Evolutionary conservation across 1,140 invertebrate species (phyloP).

Genomic region (Luehdorfia chinensis): DNA sequence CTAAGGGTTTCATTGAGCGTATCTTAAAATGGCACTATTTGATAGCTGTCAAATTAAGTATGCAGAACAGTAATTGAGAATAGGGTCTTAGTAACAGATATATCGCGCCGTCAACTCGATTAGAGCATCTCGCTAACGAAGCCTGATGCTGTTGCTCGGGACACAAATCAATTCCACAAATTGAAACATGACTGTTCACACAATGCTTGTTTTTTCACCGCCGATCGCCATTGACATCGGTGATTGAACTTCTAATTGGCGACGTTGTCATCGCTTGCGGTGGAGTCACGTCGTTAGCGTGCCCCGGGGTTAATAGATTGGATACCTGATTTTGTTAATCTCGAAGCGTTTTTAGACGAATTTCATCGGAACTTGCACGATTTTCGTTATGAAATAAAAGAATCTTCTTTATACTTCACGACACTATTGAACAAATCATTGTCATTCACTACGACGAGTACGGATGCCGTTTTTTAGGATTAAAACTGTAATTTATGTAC

Average conservation of each 20-base stretch:
- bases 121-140: constrained; percentile 20
- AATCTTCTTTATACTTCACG: too few species aligned
- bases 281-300: constrained; percentile 25
- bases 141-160: constrained; percentile 21
- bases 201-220: constrained; percentile 36
- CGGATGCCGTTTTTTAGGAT: too few species aligned
- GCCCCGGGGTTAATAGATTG: not conserved
- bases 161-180: constrained; percentile 62
- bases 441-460: too few species aligned
- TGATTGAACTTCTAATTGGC: constrained; percentile 61
- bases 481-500: too few species aligned
- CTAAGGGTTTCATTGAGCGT: too few species aligned
- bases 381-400: too few species aligned
- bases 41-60: constrained; percentile 8
- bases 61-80: constrained; percentile 5
- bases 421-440: too few species aligned
- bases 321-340: not conserved
- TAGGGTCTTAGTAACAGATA: constrained; percentile 2
- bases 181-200: constrained; percentile 50
- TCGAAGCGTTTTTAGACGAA: too few species aligned
- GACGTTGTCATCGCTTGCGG: constrained; percentile 32
- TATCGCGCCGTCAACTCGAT: constrained; percentile 32
- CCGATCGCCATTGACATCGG: constrained; percentile 32
- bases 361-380: too few species aligned
- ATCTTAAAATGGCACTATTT: too few species aligned